Base-by-base conservation (phyloP, 1,140 invertebrate genomes). In the Brachionus sp. region DNA sequence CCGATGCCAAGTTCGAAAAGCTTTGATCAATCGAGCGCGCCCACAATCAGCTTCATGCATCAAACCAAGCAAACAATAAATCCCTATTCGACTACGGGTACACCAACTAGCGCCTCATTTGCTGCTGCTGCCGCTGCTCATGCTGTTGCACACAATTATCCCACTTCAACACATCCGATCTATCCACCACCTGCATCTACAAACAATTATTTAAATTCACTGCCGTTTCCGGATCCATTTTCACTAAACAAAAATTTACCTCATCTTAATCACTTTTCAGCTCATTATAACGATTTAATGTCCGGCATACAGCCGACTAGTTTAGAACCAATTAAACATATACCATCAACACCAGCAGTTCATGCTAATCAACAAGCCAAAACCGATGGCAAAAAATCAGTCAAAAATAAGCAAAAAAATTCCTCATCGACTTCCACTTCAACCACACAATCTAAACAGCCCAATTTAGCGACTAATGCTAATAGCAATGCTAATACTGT, bases 11-110 rank as follows among this genome's bases (percentile, higher is more conserved):
- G 66, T 42, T 70, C 66, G 37, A 70, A 70, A 70, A 70, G 66
- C 35, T 70, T 70, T 39, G 66, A 70, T 23, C 66, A 70, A n/a
- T 19, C 66, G 3, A 70, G 19, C n/a, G 66, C 33, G 16, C 66
- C 66, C 13, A 70, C 66, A 5, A 70, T 70, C 37, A 70, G 66
- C 37, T 70, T 70, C 37, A 70, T 70, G 66, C 66, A 70, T 39
- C 29, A 70, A 23, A 33, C 33, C 37, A 70, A 70, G 16, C 37
- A 35, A 16, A 0, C 29, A 23, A 42, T n/a, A n/a, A 35, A 70
- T 3, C 7, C 19, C 7, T 39, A 70, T 29, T 29, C 29, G 29
- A 2, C 29, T 29, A 29, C 29, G 29, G 3, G 29, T 3, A 6
- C 50, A 19, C 19, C 50, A 19, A 53, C 50, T 23, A n/a, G 19